Conservation (phyloP, 2,888 invertebrate species). For the Drosophila nigricruria region DNA sequence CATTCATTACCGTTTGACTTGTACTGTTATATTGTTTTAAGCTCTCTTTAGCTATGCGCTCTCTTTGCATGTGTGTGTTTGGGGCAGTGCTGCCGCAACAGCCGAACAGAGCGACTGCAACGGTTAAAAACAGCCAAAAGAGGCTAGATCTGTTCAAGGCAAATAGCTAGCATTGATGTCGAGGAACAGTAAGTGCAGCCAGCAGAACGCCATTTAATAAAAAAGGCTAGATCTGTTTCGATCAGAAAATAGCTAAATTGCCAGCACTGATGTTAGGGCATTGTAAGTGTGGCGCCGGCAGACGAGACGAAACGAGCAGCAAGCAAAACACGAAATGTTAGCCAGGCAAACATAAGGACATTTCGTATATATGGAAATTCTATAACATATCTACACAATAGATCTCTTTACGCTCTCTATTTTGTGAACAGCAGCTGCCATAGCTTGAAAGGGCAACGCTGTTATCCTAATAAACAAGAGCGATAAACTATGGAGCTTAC, state of each 20-base stretch:
- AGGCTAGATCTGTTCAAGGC: background rate
- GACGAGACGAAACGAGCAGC: conserved; percentile 51
- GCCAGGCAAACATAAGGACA: conserved; percentile 39
- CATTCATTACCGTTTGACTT: background rate
- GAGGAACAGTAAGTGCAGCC: background rate
- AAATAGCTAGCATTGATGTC: conserved; percentile 1
- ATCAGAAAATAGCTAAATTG: background rate
- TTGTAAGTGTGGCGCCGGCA: conserved; percentile 12
- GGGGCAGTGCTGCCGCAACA: background rate
- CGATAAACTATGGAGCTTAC: conserved; percentile 7
- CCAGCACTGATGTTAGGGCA: background rate
- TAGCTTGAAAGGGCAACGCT: conserved; percentile 45
- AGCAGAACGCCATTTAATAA: background rate
- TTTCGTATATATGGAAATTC: conserved; percentile 53
- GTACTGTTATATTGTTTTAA: background rate
- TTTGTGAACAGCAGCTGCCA: conserved; percentile 8
- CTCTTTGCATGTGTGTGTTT: background rate
- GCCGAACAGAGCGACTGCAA: background rate
- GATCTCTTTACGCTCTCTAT: conserved; percentile 46
- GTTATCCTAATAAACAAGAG: conserved; percentile 66
- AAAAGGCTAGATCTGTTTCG: background rate
- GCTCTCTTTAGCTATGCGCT: background rate
- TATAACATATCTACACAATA: conserved; percentile 1
- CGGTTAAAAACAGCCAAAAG: background rate
- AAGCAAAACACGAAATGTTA: conserved; percentile 24